Percentiles rank a stretch among this genome's conserved stretches.
These are phyloP conservation scores for Lathamus discolor DNA, from an alignment of 2,113 vertebrate genomes.

Conservation along the genomic window DNA sequence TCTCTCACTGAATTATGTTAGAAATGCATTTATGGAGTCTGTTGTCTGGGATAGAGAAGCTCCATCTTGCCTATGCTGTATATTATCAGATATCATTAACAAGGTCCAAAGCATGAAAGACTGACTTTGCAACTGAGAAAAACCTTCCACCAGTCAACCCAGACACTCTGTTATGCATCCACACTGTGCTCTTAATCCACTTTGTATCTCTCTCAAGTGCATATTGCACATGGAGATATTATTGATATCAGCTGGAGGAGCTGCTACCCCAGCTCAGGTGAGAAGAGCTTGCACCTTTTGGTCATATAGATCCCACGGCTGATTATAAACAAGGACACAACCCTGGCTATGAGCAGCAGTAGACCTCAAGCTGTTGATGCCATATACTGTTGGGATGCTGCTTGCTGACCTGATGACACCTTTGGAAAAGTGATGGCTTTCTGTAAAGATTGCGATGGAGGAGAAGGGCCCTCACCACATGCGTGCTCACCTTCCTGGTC, in stretches of 20 bases:
- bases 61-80: not conserved
- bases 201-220: not conserved
- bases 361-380: not conserved
- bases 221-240: not conserved
- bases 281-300: not conserved
- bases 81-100: not conserved
- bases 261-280: not conserved
- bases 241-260: not conserved
- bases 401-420: not conserved
- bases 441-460: not conserved
- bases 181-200: not conserved
- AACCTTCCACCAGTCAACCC: not conserved
- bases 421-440: not conserved
- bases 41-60: constrained; percentile 43
- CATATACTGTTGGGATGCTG: not conserved
- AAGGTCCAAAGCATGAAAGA: not conserved
- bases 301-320: not conserved
- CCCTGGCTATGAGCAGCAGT: not conserved
- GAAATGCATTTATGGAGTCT: constrained; percentile 59
- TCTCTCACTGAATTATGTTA: constrained; percentile 65
- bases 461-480: fast-evolving
- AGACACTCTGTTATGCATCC: not conserved
- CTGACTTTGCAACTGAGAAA: not conserved
- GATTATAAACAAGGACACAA: not conserved
- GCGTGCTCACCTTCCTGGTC: not conserved